Conservation (phyloP, 2,888 invertebrate species). For the Adelognathus sp. region DNA sequence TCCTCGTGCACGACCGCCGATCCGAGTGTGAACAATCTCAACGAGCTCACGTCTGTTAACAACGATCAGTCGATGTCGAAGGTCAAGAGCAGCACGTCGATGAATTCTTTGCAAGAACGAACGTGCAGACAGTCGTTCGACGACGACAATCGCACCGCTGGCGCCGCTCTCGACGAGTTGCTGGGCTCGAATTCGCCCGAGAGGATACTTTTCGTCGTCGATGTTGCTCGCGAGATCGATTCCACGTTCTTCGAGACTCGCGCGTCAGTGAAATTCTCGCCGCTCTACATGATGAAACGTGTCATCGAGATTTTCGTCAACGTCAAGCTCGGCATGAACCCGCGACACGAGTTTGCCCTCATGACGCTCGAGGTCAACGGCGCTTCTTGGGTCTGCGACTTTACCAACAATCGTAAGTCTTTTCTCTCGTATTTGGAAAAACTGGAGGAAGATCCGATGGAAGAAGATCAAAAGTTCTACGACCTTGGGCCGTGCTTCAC, state of each 20-base stretch:
- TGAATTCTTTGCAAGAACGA: constrained; percentile 28
- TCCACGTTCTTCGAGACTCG: constrained; percentile 83
- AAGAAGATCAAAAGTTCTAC: constrained; percentile 82
- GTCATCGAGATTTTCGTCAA: constrained; percentile 85
- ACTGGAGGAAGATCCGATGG: constrained; percentile 79
- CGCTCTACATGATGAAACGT: constrained; percentile 85
- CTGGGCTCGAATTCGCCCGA: constrained; percentile 83
- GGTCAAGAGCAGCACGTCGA: constrained; percentile 32
- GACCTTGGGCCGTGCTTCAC: constrained; percentile 84
- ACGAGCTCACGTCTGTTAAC: constrained; percentile 37
- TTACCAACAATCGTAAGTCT: constrained; percentile 85
- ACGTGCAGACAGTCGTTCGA: constrained; percentile 16
- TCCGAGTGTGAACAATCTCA: constrained; percentile 47
- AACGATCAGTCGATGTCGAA: constrained; percentile 37
- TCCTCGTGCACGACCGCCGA: constrained; percentile 58
- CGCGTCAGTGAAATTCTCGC: constrained; percentile 83
- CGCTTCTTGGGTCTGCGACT: constrained; percentile 84
- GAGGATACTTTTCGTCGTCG: constrained; percentile 85
- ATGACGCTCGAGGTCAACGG: constrained; percentile 83
- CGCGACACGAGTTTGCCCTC: constrained; percentile 85
- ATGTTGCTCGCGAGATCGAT: constrained; percentile 84
- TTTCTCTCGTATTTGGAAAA: constrained; percentile 84
- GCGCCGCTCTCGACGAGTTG: constrained; percentile 11
- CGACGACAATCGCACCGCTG: constrained; percentile 33
- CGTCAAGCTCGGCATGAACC: constrained; percentile 85